Base-by-base conservation (phyloP, 1,140 invertebrate genomes). In the Trichoplusia ni region DNA sequence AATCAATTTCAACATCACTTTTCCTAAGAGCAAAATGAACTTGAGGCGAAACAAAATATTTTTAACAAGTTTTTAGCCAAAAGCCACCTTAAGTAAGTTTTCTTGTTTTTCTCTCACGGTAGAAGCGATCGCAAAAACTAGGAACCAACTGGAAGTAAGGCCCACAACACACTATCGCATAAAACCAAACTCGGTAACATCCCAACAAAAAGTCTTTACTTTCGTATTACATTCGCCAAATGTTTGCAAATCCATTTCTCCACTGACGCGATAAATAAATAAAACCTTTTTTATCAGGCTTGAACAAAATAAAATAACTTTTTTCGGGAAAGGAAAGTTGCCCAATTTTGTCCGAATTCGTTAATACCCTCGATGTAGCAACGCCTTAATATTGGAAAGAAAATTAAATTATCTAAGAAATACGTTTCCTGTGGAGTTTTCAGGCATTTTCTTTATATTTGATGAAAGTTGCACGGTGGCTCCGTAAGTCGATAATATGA, bases 331-430 rank as follows among this genome's bases (percentile, higher is more conserved):
- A 38, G 25, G 33, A 54, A 54, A 54, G 56, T 59, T 59, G 37
- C 16, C 29, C 51, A 54, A 54, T 54, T 54, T 54, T 54, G 51
- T 38, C 51, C 51, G 21, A 54, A 54, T 33, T 54, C 5, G 51
- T 33, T 54, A 54, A 54, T 54, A 54, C 51, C 31, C 19, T 25
- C 51, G 38, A 40, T 53, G 27, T 42, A 31, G 16, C 25, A 5
- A 11, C 38, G 19, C 31, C 27, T 40, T 44, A 53, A 53, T 47
- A 60, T 62, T 25, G 18, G 49, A 9, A 46, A 66, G 53, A 66
- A 68, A 69, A 69, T 72, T 66, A 60, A 71, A 67, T 71, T 65
- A 65, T 68, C 58, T 60, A 44, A 21, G 51, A 56, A 56, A 64
- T 59, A 59, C 38, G 25, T 63, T 63, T 63, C 38, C 33, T 9